These are phyloP conservation scores for Intellagama lesueurii DNA, from an alignment of 2,797 vertebrate genomes.

Conservation along the genomic window DNA sequence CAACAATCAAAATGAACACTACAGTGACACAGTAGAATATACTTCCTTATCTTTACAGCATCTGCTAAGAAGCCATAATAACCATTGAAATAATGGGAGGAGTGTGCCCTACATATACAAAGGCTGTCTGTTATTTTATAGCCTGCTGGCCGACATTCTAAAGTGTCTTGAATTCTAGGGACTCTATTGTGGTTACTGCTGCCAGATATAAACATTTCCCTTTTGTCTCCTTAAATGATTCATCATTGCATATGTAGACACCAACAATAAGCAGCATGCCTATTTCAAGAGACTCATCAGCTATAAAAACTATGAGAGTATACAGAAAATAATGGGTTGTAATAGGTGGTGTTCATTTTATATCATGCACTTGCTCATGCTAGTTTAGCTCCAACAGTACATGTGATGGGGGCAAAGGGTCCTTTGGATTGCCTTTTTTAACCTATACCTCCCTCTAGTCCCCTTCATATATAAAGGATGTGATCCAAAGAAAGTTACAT, in stretches of 20 bases:
- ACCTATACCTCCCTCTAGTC: not conserved
- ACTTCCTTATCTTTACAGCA: conserved; percentile 63
- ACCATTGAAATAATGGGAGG: conserved; percentile 38
- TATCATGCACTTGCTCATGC: not conserved
- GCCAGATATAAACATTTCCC: conserved; percentile 42
- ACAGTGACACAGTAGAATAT: conserved; percentile 36
- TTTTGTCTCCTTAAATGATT: conserved; percentile 38
- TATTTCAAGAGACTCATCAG: not conserved
- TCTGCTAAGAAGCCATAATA: conserved; percentile 61
- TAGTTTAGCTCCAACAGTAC: not conserved
- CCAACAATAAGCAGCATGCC: not conserved
- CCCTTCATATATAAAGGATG: not conserved
- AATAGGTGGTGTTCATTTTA: not conserved
- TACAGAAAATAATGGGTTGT: not conserved
- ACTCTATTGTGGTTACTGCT: conserved; percentile 32
- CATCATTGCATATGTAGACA: not conserved
- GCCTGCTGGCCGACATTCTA: conserved; percentile 48
- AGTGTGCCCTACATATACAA: conserved; percentile 37
- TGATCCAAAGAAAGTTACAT: not conserved
- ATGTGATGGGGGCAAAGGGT: not conserved
- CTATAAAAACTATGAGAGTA: not conserved
- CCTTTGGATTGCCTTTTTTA: not conserved
- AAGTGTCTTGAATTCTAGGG: not conserved
- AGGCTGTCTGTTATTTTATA: conserved; percentile 20
- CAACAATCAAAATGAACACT: conserved; percentile 40